Evolutionary conservation across 2,888 invertebrate genomes (phyloP), one percentile per base, ranked within the genome.

Genomic region (Archips crataeganus): DNA sequence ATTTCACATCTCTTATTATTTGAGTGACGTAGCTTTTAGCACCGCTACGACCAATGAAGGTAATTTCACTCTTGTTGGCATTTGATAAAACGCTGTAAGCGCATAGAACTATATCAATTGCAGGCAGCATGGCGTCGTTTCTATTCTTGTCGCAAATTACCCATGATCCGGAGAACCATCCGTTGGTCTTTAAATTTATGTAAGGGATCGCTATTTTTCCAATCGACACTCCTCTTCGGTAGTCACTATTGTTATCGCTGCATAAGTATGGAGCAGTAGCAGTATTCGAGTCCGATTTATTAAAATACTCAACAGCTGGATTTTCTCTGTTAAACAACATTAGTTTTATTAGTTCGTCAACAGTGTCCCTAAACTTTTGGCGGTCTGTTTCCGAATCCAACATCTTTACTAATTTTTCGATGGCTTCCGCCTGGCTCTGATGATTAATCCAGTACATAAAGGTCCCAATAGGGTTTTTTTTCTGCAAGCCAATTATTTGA

Each of bases 111-210:
- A 86, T 83, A 67, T 84, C 79, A 32, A 80, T 67, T 64, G 84
- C 79, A 32, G 82, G 77, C 5, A 82, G 59, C 69, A 86, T 78
- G 13, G 86, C 84, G 68, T 86, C 86, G 11, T 81, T 77, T 69
- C 76, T 78, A 2, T 69, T 61, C 64, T 76, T 71, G 49, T 81
- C 76, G 42, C 61, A 71, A 32, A 79, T 60, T 2, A 82, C 68
- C 79, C 79, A 79, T 0, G 81, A 80, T 1, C 80, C 80, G 3
- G 79, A 79, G 39, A 79, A 77, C 5, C 69, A 59, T 3, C 76
- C 75, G 10, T 75, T 70, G 32, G 79, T 78, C 69, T 78, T 81
- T 13, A 86, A 75, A 78, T 83, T 81, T 2, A 86, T 75, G 51
- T 81, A 84, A 3, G 80, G 79, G 42, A 76, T 61, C 0, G 80